Evolutionary conservation across 1,140 invertebrate species (phyloP), one percentile per base, ranked within the genome.

Genomic region (Homarus americanus): DNA sequence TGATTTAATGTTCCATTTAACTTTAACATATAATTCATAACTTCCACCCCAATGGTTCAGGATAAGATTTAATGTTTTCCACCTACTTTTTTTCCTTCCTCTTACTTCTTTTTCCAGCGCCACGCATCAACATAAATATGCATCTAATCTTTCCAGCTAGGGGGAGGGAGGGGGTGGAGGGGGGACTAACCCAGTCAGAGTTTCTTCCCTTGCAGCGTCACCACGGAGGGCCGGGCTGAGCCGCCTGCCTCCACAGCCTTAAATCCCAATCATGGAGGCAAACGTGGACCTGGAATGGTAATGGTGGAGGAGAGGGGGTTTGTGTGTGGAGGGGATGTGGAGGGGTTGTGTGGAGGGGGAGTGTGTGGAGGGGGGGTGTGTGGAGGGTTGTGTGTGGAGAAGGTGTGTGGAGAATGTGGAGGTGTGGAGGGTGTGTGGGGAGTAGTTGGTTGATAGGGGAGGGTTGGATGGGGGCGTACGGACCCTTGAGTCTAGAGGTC

Each of bases 1-100:
- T 86, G 84, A 86, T 86, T 86, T 86, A 86, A 86, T 86, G 84
- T 86, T 28, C 82, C 82, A 41, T 72, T 73, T 84, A 73, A 84
- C 63, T 53, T 53, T 41, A 73, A 84, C 63, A 36, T 72, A 32
- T 84, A 78, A 78, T 78, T 86, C 73, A 78, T 86, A 86, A 86
- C 49, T 86, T 78, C 44, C 73, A 41, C 75, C 32, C 49, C 10
- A 24, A 41, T 36, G 75, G 75, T 76, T 40, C 75, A 40, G 9
- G 12, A 36, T 24, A 38, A 41, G 75, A 40, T 76, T 7, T 38
- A 12, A 76, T 38, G 36, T 76, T 41, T 76, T 36, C 36, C 4
- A 32, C 58, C n/a, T 15, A 40, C 24, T 28, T n/a, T 72, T 20
- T 69, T 44, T 72, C 28, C 58, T 1, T 41, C 32, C 2, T 10